Evolutionary conservation across 2,113 vertebrate species (phyloP).

Genomic region (Buteo buteo): DNA sequence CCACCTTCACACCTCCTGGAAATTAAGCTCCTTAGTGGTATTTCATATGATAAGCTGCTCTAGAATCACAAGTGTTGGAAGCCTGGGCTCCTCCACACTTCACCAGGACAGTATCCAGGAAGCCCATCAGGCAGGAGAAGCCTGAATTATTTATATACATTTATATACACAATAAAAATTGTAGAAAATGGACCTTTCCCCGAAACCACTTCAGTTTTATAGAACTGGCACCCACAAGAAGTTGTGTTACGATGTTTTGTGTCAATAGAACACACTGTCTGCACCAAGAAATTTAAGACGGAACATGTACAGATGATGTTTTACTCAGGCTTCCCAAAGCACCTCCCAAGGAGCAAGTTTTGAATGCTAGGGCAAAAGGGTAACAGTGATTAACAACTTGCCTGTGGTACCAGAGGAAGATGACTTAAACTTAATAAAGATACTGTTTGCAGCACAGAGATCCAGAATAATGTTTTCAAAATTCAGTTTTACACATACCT

Average conservation of each 20-base stretch:
- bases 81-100: neutral
- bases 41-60: neutral
- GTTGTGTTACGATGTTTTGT: neutral
- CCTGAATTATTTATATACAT: neutral
- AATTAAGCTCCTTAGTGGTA: neutral
- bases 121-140: neutral
- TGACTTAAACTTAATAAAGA: neutral
- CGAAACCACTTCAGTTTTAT: neutral
- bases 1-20: neutral
- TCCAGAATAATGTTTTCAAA: neutral
- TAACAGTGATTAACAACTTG: neutral
- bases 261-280: neutral
- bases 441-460: neutral
- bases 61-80: neutral
- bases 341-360: neutral
- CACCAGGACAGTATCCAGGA: neutral
- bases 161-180: neutral
- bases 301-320: neutral
- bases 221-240: neutral
- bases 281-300: neutral
- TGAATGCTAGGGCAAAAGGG: neutral
- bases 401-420: neutral
- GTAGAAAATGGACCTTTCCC: neutral
- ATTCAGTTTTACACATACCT: constrained; percentile 73
- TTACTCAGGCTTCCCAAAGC: neutral